Conservation (phyloP, 2,797 vertebrate species). For the Phalloptychus januarius region DNA sequence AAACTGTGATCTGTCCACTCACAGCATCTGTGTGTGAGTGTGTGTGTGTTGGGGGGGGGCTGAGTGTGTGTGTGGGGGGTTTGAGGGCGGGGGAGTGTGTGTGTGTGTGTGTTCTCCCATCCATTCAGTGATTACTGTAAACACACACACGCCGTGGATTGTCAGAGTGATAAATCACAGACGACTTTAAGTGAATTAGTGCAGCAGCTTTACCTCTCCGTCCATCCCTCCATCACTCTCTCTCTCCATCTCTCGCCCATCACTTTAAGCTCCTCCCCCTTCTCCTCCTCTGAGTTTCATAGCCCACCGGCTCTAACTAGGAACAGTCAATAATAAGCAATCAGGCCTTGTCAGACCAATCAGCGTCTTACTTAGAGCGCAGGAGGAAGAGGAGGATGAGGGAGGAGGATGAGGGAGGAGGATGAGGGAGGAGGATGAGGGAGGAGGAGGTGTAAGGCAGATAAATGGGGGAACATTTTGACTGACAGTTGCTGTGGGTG, state of each 20-base stretch:
- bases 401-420: no score
- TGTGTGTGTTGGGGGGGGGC: background rate
- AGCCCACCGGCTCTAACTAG: slow-evolving; percentile 54
- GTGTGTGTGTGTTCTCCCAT: slow-evolving; percentile 43
- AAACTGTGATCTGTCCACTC: slow-evolving; percentile 32
- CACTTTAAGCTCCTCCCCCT: slow-evolving; percentile 2
- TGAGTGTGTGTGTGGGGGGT: background rate
- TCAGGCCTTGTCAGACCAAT: slow-evolving; percentile 63
- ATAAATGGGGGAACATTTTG: background rate
- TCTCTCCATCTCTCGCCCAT: slow-evolving; percentile 6
- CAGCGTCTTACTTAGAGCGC: slow-evolving; percentile 48
- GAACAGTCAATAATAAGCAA: slow-evolving; percentile 57
- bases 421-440: no score
- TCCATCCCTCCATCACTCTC: slow-evolving; percentile 14
- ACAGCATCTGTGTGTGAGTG: background rate
- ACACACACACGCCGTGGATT: slow-evolving; percentile 77
- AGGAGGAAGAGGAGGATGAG: background rate
- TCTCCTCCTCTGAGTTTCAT: slow-evolving; percentile 26
- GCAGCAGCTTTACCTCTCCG: slow-evolving; percentile 87
- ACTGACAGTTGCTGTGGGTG: slow-evolving; percentile 59
- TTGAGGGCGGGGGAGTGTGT: slow-evolving; percentile 1
- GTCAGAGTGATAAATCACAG: slow-evolving; percentile 94
- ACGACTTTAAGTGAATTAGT: slow-evolving; percentile 93
- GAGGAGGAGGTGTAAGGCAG: no score
- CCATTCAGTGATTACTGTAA: slow-evolving; percentile 86